Percentiles rank a stretch among this genome's conserved stretches.
Conservation (phyloP, 2,888 invertebrate genomes). For the Tethea ocularis region DNA sequence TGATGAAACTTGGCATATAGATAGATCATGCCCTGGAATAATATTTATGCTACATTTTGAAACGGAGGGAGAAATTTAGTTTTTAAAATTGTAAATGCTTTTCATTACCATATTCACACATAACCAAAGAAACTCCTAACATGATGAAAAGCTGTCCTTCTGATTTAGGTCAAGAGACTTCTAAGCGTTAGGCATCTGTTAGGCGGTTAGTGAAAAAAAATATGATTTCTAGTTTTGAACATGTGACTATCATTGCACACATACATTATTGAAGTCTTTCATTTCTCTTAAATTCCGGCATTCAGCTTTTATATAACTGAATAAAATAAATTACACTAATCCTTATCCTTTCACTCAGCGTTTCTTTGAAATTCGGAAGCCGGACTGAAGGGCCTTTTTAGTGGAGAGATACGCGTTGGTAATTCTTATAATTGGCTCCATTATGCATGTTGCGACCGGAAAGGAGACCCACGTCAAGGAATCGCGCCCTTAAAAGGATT, state of each 20-base stretch:
- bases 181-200: no score
- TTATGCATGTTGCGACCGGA: conserved; percentile 69
- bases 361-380: conserved; percentile 80
- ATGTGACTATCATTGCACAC: neutral
- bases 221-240: neutral
- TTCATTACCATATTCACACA: no score
- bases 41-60: no score
- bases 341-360: conserved; percentile 54
- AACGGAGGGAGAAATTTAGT: no score
- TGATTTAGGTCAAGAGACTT: no score
- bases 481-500: conserved; percentile 73
- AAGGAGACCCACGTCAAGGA: conserved; percentile 73
- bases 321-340: conserved; percentile 68
- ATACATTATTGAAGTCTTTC: neutral
- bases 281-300: conserved; percentile 15
- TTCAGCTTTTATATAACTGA: conserved; percentile 37
- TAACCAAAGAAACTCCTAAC: no score
- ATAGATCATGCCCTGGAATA: no score
- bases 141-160: no score
- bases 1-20: no score
- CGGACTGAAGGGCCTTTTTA: conserved; percentile 60
- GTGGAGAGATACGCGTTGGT: conserved; percentile 52
- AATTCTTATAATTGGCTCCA: conserved; percentile 77
- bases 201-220: no score
- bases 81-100: no score